Percentiles rank a stretch among this genome's conserved stretches.
phyloP scores from a whole-genome alignment of 1,140 invertebrate genomes.

The Panulirus ornatus region DNA sequence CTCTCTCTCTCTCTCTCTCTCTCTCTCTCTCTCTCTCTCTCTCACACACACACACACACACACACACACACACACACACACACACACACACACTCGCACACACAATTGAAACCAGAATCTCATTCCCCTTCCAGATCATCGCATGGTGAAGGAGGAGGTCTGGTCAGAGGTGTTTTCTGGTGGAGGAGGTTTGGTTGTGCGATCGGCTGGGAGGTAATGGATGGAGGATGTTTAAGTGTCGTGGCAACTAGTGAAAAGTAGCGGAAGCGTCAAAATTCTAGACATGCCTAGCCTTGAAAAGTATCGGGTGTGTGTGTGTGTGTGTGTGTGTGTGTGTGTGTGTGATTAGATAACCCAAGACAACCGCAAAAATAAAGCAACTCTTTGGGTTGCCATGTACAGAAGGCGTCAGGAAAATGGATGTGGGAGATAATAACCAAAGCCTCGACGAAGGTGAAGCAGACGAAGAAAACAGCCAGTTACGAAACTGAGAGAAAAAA shows the following conservation, averaged over 20 bases:
- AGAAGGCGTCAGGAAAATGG: neutral
- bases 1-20: neutral
- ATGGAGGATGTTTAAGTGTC: neutral
- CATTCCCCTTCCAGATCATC: neutral
- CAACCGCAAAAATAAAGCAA: no score
- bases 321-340: slow-evolving; percentile 7
- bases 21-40: neutral
- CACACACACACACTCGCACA: neutral
- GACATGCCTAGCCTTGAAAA: neutral
- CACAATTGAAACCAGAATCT: neutral
- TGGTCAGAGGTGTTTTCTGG: neutral
- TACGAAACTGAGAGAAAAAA: neutral
- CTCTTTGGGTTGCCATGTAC: no score
- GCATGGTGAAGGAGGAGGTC: neutral
- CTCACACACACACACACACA: neutral
- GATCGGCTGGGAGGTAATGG: neutral
- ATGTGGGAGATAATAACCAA: neutral
- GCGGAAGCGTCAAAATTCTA: neutral
- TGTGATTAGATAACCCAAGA: no score
- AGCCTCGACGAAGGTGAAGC: neutral
- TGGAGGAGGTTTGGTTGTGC: neutral
- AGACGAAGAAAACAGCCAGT: neutral
- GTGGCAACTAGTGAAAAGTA: neutral
- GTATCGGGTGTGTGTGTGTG: neutral
- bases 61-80: slow-evolving; percentile 7